A percentile compares a stretch with the other conserved stretches of the same genome.
These are phyloP conservation scores for Drosophila koepferae DNA, from an alignment of 2,888 invertebrate genomes.

Conservation along the genomic window DNA sequence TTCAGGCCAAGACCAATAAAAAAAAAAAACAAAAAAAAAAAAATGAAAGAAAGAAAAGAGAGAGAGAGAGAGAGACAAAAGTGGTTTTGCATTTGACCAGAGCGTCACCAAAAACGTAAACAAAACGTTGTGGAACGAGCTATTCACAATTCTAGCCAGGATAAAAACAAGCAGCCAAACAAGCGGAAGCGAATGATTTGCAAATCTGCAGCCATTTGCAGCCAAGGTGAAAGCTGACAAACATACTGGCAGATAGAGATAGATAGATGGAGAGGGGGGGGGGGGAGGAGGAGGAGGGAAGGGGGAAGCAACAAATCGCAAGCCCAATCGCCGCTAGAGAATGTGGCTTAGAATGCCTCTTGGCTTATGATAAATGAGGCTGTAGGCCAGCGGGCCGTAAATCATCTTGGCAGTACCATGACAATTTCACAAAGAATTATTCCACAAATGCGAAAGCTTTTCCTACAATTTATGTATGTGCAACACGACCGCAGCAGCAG, in stretches of 20 bases:
- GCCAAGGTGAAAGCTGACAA: slow-evolving; percentile 58
- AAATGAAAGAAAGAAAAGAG: not conserved
- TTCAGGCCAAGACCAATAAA: slow-evolving; percentile 7
- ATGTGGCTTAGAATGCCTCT: slow-evolving; percentile 47
- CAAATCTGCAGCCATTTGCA: slow-evolving; percentile 53
- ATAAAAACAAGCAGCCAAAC: slow-evolving; percentile 28
- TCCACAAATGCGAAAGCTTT: slow-evolving; percentile 30
- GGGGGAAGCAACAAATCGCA: slow-evolving; percentile 20
- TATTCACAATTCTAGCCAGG: slow-evolving; percentile 34
- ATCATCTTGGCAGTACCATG: slow-evolving; percentile 46
- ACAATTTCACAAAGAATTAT: slow-evolving; percentile 41
- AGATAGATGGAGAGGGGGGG: not conserved
- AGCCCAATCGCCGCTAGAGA: slow-evolving; percentile 37
- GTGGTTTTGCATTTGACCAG: slow-evolving; percentile 27
- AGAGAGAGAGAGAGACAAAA: not conserved
- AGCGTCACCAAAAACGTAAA: slow-evolving; percentile 50
- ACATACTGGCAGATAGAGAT: slow-evolving; percentile 15
- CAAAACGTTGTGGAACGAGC: slow-evolving; percentile 36
- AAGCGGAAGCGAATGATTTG: slow-evolving; percentile 63
- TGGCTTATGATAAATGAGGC: slow-evolving; percentile 70
- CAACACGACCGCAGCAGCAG: slow-evolving; percentile 5
- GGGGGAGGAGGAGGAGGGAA: not conserved
- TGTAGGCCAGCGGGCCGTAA: slow-evolving; percentile 55
- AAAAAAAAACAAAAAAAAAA: not conserved
- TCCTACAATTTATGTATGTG: slow-evolving; percentile 29